Base-by-base conservation (phyloP, 2,888 invertebrate genomes). In the Heterodera filipjevi region DNA sequence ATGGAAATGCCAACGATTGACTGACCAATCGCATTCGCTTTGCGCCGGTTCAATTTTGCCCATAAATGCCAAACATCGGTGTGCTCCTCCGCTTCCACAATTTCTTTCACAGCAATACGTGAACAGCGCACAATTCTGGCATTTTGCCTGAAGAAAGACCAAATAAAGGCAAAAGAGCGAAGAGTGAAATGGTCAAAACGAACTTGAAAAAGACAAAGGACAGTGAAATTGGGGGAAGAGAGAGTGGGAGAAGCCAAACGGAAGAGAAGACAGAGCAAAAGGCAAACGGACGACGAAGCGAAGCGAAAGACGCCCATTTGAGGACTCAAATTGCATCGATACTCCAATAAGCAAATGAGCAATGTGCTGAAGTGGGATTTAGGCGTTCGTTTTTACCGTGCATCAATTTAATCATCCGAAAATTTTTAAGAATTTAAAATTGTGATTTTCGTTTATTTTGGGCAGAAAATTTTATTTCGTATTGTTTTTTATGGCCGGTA, bases 11-110 rank as follows among this genome's bases (percentile, higher is more conserved):
- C 59, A 59, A n/a, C 6, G 59, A 39, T n/a, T 14, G 12, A 66
- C 59, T 39, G 33, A 75, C 64, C 66, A 75, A 64, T 27, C 12
- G 68, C 75, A 64, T n/a, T 22, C 32, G 32, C 49, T 64, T 12
- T 64, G 75, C 8, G 46, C 66, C 44, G 19, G 66, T 22, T 64
- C 66, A 32, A 75, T 75, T 14, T 14, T 59, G 30, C 64, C 75
- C 75, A 75, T 64, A 33, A 75, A 75, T 30, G 75, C 32, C 44
- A 75, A 33, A 59, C 75, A 75, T 39, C 22, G 44, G 22, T 75
- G 75, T n/a, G 44, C 19, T 14, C 68, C 46, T 59, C 49, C 35
- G 32, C n/a, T 19, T 3, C 49, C 64, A 59, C 75, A 75, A 16
- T 46, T 75, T 30, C 39, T 16, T 39, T 75, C 66, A 53, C 75